Evolutionary conservation across 2,113 vertebrate genomes (phyloP).

Genomic region (Amblyornis subalaris): DNA sequence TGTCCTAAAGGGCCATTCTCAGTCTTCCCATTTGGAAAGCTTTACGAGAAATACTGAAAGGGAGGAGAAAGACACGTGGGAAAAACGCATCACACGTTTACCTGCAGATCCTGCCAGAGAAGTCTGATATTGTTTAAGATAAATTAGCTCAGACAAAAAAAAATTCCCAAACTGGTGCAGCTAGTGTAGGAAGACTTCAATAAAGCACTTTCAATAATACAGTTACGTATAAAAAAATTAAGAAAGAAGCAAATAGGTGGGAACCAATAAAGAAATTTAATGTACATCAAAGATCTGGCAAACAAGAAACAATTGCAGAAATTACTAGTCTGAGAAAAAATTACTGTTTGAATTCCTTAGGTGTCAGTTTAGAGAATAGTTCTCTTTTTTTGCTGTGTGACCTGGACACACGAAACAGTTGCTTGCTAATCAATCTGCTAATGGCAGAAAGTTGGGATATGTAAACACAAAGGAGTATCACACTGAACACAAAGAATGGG

Average conservation of each 20-base stretch:
- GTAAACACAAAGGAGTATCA: not conserved
- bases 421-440: not conserved
- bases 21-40: not conserved
- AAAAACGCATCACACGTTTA: not conserved
- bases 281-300: not conserved
- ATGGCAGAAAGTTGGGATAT: not conserved
- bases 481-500: not conserved
- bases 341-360: not conserved
- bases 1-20: not conserved
- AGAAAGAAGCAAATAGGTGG: not conserved
- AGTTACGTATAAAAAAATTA: not conserved
- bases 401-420: not conserved
- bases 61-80: not conserved
- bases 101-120: not conserved
- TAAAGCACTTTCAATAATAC: not conserved
- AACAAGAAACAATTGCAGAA: not conserved
- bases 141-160: not conserved
- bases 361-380: not conserved
- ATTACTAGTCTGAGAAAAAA: not conserved
- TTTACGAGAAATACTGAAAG: not conserved
- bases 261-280: not conserved
- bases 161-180: not conserved
- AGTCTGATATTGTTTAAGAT: not conserved
- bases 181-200: not conserved
- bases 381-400: not conserved